A percentile compares a stretch with the other conserved stretches of the same genome.
Evolutionary conservation across 2,888 invertebrate species (phyloP).

Genomic region (Buathra laborator): DNA sequence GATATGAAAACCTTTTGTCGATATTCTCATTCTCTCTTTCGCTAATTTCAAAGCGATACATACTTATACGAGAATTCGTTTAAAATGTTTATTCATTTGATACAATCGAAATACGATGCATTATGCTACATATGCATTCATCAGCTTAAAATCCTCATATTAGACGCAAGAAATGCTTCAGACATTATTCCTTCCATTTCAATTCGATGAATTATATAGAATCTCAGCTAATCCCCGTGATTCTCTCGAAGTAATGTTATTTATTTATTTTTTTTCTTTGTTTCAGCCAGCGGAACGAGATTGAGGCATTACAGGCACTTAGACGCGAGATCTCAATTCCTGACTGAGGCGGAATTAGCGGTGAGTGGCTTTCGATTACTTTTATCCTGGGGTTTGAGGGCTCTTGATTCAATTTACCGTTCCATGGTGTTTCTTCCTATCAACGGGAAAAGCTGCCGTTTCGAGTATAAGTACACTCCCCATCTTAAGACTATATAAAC

Average conservation of each 20-base stretch:
- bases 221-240: background rate
- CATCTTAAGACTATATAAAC: background rate
- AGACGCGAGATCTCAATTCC: constrained; percentile 77
- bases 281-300: constrained; percentile 81
- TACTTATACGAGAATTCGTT: too few species aligned
- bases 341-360: constrained; percentile 76
- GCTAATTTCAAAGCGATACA: background rate
- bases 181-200: background rate
- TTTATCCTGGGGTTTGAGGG: constrained; percentile 41
- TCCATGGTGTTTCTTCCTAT: constrained; percentile 35
- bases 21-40: background rate
- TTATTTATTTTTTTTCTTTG: constrained; percentile 64
- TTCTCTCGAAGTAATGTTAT: constrained; percentile 12
- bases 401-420: constrained; percentile 61
- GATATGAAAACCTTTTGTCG: constrained; percentile 11
- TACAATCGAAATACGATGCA: background rate
- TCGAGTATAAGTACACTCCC: constrained; percentile 1
- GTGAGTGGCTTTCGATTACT: constrained; percentile 78
- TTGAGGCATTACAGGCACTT: constrained; percentile 84
- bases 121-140: too few species aligned
- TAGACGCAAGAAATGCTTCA: background rate
- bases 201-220: constrained; percentile 10
- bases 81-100: background rate
- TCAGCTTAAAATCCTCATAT: background rate
- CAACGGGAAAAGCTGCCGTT: constrained; percentile 44